Evolutionary conservation across 2,888 invertebrate genomes (phyloP), one percentile per base, ranked within the genome.

Genomic region (Myathropa florea): DNA sequence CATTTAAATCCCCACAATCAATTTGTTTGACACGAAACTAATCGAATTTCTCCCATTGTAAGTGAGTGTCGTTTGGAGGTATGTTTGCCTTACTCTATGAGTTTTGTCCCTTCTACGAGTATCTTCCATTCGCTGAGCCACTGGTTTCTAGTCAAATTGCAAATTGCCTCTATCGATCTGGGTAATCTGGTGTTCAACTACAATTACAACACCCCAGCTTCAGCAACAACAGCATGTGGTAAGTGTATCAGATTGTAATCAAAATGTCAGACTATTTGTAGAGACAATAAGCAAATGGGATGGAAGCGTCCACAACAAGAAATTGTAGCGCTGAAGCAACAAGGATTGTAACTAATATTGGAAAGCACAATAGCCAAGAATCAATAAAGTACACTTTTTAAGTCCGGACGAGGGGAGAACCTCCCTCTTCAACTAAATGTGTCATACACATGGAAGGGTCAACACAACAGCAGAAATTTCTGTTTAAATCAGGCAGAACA

Each of bases 1-100:
- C 86, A 86, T 86, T 86, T 83, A 83, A 86, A 86, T 86, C 86
- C 86, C 75, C 71, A 86, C 86, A 86, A 86, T 86, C 86, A 86
- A 86, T 86, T 86, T 83, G 82, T 79, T 78, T 86, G 86, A 86
- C 86, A 86, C 86, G 78, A 83, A 83, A 86, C 86, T 86, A 86
- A 86, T 86, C 86, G 86, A 86, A 86, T 83, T 86, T 86, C 83
- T 83, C 65, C 78, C 53, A 83, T 75, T 82, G 85, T 82, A 60
- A 63, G 36, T 70, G 55, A 82, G 68, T 72, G 76, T 72, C 82
- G 28, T 78, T 73, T 24, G 82, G 70, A 77, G 65, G 75, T 78
- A 75, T 65, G 68, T 76, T 61, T 73, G 67, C 63, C 68, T 73
- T 82, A 55, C 70, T 70, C 75, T 57, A 63, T 81, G 84, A 77